Percentiles rank a stretch among this genome's conserved stretches.
Conservation (phyloP, 2,113 vertebrate species). For the Syrmaticus mikado region DNA sequence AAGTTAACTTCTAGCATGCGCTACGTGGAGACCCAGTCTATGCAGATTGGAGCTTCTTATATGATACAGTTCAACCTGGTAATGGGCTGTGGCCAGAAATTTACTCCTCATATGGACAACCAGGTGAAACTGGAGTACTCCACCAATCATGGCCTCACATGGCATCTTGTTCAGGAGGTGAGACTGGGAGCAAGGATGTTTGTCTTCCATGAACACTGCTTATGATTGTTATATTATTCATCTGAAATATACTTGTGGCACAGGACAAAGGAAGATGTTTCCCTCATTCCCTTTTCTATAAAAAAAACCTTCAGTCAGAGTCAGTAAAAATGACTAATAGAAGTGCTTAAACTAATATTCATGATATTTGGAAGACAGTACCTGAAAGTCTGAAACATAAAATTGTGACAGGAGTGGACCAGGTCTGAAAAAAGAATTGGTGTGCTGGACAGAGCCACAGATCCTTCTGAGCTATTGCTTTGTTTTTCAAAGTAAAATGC, state of each 20-base stretch:
- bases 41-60: conserved; percentile 97
- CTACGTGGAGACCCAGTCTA: conserved; percentile 98
- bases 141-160: conserved; percentile 97
- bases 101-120: conserved; percentile 94
- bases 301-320: neutral
- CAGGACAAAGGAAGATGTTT: neutral
- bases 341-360: neutral
- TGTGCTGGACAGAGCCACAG: neutral
- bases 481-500: conserved; percentile 53
- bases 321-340: neutral
- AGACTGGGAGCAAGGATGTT: neutral
- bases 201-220: neutral
- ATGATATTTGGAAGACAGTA: neutral
- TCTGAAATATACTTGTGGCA: neutral
- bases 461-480: conserved; percentile 40
- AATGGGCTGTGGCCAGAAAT: conserved; percentile 92
- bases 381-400: neutral
- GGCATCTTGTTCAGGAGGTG: conserved; percentile 98
- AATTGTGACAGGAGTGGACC: neutral
- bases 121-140: conserved; percentile 98
- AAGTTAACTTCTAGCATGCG: conserved; percentile 93
- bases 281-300: neutral
- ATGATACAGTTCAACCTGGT: conserved; percentile 97
- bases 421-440: neutral
- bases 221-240: neutral